Evolutionary conservation across 2,113 vertebrate genomes (phyloP).

Genomic region (Thinocorus orbignyianus): DNA sequence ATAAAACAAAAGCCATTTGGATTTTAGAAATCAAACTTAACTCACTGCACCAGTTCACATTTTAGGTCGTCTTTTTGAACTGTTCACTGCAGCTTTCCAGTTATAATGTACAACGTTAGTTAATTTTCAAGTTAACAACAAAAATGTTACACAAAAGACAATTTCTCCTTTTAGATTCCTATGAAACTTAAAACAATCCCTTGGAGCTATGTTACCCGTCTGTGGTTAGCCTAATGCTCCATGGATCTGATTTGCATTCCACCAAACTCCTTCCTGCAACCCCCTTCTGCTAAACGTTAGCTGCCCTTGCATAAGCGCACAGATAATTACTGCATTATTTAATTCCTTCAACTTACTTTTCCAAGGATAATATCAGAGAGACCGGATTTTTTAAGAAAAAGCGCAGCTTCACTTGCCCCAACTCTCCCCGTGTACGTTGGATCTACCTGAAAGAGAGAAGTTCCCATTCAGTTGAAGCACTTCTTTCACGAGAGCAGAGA

Average conservation of each 20-base stretch:
- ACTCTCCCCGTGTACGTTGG: constrained; percentile 89
- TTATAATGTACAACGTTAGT: neutral
- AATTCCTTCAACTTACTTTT: constrained; percentile 80
- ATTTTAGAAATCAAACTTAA: neutral
- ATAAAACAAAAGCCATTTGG: neutral
- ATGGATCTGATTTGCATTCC: neutral
- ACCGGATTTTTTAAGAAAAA: constrained; percentile 96
- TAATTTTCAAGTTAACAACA: neutral
- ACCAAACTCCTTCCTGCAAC: neutral
- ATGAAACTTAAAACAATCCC: neutral
- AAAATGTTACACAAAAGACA: neutral
- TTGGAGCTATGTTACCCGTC: neutral
- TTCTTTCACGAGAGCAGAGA: neutral
- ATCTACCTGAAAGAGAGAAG: constrained; percentile 83
- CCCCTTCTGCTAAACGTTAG: neutral
- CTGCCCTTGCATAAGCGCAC: neutral
- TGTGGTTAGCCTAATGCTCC: neutral
- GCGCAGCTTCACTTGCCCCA: constrained; percentile 90
- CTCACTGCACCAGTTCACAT: neutral
- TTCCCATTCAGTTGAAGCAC: neutral
- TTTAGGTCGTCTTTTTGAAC: neutral
- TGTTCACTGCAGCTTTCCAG: neutral
- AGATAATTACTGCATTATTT: neutral
- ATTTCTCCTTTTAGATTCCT: neutral
- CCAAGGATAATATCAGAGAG: constrained; percentile 90